A percentile compares a stretch with the other conserved stretches of the same genome.
Evolutionary conservation across 2,888 invertebrate genomes (phyloP).

Genomic region (Nomada fabriciana): DNA sequence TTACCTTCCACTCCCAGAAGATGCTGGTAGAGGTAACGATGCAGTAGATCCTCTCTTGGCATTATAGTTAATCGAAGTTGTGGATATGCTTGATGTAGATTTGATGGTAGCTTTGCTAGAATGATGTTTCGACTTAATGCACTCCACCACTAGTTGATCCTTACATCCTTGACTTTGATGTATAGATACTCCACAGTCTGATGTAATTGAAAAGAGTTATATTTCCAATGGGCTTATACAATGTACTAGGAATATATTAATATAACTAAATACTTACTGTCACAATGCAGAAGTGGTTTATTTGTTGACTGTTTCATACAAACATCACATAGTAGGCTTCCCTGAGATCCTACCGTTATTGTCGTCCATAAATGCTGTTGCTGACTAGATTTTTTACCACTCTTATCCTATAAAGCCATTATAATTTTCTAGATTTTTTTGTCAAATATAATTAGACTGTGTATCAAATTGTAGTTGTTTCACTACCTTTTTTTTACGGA

Average conservation of each 20-base stretch:
- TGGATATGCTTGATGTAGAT: conserved; percentile 80
- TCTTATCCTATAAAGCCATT: conserved; percentile 88
- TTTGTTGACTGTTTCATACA: conserved; percentile 92
- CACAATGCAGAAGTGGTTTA: conserved; percentile 93
- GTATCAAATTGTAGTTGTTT: background rate
- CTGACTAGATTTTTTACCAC: conserved; percentile 87
- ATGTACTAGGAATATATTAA: background rate
- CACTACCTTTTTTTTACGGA: conserved; percentile 94
- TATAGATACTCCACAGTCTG: conserved; percentile 94
- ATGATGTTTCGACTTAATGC: conserved; percentile 88
- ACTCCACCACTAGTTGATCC: conserved; percentile 92
- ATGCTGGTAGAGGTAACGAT: conserved; percentile 79
- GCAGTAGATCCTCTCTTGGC: conserved; percentile 81
- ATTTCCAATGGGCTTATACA: background rate
- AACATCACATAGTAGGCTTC: conserved; percentile 90
- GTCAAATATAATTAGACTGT: background rate
- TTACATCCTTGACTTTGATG: conserved; percentile 93
- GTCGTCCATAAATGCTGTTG: conserved; percentile 90
- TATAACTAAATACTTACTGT: conserved; percentile 87
- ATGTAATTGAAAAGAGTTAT: conserved; percentile 6
- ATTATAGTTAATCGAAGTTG: conserved; percentile 75
- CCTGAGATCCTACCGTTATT: conserved; percentile 86
- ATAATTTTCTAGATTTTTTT: background rate
- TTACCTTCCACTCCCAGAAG: conserved; percentile 81
- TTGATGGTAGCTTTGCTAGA: conserved; percentile 81